Conservation (phyloP, 2,888 invertebrate genomes). For the Osmoderma eremita region DNA sequence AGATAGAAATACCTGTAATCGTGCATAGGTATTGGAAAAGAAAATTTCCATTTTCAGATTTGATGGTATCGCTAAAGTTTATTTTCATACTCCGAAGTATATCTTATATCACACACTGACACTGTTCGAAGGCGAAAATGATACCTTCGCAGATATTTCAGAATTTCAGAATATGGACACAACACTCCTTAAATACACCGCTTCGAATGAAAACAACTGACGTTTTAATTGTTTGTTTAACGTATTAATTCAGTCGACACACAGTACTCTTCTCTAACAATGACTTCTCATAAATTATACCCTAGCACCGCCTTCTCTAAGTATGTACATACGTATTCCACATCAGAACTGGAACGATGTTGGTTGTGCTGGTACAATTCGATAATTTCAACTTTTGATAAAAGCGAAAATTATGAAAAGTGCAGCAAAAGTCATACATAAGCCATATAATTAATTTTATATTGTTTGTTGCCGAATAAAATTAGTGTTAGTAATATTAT, state of each 20-base stretch:
- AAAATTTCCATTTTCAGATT: conserved; percentile 37
- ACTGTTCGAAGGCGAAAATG: neutral
- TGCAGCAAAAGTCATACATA: too few species aligned
- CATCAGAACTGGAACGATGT: conserved; percentile 1
- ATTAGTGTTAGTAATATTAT: too few species aligned
- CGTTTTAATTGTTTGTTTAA: conserved; percentile 42
- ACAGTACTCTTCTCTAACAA: conserved; percentile 37
- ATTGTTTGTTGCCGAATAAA: too few species aligned
- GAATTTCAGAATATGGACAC: conserved; percentile 8
- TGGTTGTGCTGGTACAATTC: too few species aligned
- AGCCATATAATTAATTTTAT: too few species aligned
- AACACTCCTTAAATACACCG: conserved; percentile 33
- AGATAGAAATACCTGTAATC: conserved; percentile 43
- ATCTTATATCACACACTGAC: conserved; percentile 18
- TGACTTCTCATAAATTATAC: conserved; percentile 39
- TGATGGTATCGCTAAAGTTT: conserved; percentile 25
- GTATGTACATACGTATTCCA: conserved; percentile 12
- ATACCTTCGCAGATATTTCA: neutral
- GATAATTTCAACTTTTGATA: too few species aligned
- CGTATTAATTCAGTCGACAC: conserved; percentile 31
- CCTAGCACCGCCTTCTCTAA: conserved; percentile 14
- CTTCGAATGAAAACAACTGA: conserved; percentile 37
- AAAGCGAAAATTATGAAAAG: too few species aligned
- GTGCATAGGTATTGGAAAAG: conserved; percentile 45
- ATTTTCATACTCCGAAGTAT: conserved; percentile 27